Evolutionary conservation across 2,113 vertebrate genomes (phyloP), one percentile per base, ranked within the genome.

Genomic region (Phrynocephalus versicolor): DNA sequence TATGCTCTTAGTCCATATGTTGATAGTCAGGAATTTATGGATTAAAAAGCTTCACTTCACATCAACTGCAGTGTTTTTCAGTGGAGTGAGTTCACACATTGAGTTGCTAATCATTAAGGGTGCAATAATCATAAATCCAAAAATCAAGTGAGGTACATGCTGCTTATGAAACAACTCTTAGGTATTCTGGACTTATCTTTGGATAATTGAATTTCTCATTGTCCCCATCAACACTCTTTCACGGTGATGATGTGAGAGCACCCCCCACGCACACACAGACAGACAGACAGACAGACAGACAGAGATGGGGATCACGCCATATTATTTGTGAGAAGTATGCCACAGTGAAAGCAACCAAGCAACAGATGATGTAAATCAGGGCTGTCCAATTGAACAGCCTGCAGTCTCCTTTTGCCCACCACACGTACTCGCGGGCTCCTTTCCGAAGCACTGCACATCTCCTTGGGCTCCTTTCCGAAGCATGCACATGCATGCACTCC

Each of bases 301-400:
- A n/a, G n/a, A 33, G 0, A n/a, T 37, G 2, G 2, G 80, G 15
- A 21, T 37, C 86, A 0, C 58, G 82, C 84, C 51, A 37, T 3
- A 55, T 84, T n/a, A 39, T 1, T 18, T 37, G 10, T 12, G 3
- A 69, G 60, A n/a, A 78, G 57, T 84, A 81, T 14, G 69, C 45
- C 15, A 89, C 18, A 81, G 14, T 39, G 4, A 88, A 67, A 5
- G 39, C 69, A 81, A 80, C 23, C 13, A 2, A 16, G 73, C 35
- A 78, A 81, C 33, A 78, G 84, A 69, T 57, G 83, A 67, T 84
- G 73, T 55, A 57, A 77, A 45, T 8, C 37, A 41, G 9, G 5
- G n/a, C n/a, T n/a, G n/a, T n/a, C n/a, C n/a, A 65, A 33, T 87
- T 19, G 55, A 71, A n/a, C 90, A 87, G 79, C 33, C n/a, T n/a